A percentile compares a stretch with the other conserved stretches of the same genome.
These are phyloP conservation scores for Drosophila rubida DNA, from an alignment of 2,888 invertebrate genomes.

Conservation along the genomic window DNA sequence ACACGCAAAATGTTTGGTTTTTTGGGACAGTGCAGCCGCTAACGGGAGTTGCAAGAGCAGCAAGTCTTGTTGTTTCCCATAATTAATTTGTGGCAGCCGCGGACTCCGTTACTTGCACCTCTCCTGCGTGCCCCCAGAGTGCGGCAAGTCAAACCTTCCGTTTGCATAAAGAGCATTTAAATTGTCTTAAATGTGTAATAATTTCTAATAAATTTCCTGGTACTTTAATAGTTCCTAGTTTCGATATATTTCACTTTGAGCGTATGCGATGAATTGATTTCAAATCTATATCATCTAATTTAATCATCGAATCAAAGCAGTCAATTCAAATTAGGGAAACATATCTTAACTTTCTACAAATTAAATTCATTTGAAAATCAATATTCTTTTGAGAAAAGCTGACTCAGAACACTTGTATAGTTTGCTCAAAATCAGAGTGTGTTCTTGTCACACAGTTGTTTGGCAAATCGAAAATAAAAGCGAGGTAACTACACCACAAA, in stretches of 20 bases:
- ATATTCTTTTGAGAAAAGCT: neutral
- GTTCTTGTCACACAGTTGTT: neutral
- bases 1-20: conserved; percentile 72
- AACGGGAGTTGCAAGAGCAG: conserved; percentile 25
- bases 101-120: neutral
- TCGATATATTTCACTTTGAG: too few relatives aligned
- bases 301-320: too few relatives aligned
- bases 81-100: conserved; percentile 61
- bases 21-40: conserved; percentile 25
- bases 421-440: too few relatives aligned
- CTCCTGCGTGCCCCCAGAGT: neutral
- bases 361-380: neutral
- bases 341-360: neutral
- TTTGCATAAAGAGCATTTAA: neutral
- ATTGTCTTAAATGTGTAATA: neutral
- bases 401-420: too few relatives aligned
- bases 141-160: neutral
- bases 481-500: neutral
- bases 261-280: conserved; percentile 1
- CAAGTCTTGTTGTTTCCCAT: conserved; percentile 61
- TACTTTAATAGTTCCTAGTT: neutral
- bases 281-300: too few relatives aligned
- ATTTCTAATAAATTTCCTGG: neutral
- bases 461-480: neutral
- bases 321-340: too few relatives aligned